These are phyloP conservation scores for Platichthys stellatus DNA, from an alignment of 2,113 vertebrate species.

Conservation along the genomic window DNA sequence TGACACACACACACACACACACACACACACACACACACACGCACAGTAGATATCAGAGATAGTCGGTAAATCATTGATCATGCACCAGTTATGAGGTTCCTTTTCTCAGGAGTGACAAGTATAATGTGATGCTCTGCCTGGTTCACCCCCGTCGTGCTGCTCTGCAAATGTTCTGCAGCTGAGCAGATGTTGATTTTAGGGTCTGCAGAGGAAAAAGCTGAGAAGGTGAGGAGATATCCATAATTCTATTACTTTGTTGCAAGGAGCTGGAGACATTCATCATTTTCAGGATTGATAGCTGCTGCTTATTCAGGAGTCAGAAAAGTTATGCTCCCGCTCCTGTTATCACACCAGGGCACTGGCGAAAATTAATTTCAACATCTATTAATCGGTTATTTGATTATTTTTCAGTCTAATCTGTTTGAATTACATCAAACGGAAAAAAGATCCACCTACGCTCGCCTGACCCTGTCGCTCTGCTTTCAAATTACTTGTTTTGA, in stretches of 20 bases:
- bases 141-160: slow-evolving; percentile 9
- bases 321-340: background rate
- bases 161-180: slow-evolving; percentile 1
- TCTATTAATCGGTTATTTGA: background rate
- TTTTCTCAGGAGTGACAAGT: slow-evolving; percentile 32
- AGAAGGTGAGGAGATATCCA: background rate
- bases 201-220: background rate
- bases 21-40: background rate
- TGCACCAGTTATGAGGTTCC: slow-evolving; percentile 17
- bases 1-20: slow-evolving; percentile 12
- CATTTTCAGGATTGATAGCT: background rate
- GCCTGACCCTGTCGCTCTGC: background rate
- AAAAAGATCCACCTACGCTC: background rate
- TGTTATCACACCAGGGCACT: background rate
- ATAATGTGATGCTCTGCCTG: background rate
- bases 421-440: background rate
- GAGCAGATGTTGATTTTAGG: background rate
- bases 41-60: background rate
- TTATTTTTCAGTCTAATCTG: background rate
- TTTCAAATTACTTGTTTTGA: background rate
- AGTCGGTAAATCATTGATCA: slow-evolving; percentile 43
- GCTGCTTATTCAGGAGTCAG: background rate
- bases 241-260: background rate
- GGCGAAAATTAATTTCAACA: background rate
- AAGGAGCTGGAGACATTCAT: background rate